Evolutionary conservation across 1,140 invertebrate species (phyloP), one percentile per base, ranked within the genome.

Genomic region (Trichonephila clavata): DNA sequence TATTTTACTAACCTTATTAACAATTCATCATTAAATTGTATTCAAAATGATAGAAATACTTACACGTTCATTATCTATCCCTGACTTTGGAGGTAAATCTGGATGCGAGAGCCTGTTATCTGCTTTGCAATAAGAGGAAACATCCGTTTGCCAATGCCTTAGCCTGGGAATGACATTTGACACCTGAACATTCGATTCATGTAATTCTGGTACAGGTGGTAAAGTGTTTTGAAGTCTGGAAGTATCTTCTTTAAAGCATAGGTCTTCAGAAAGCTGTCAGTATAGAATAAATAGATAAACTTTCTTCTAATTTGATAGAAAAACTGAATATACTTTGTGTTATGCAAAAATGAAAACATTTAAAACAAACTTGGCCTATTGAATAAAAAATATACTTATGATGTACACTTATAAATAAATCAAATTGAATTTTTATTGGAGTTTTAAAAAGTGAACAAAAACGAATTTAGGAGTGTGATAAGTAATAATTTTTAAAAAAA

Each of bases 151-250:
- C 86, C 86, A 94, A 18, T 90, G 86, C 60, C 87, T 61, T 24
- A 94, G 77, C 50, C 93, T 61, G 50, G 87, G 86, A 16, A 93
- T 50, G 4, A 50, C 86, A 43, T 81, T 94, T 24, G 91, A 86
- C 16, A 59, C 65, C 84, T 86, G 81, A 61, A 88, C 86, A 65
- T 83, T 83, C 1, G 93, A 90, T 50, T 94, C 93, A 10, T 94
- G 93, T 24, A 94, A 24, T 84, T 94, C 93, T 84, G 93, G 93
- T 50, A 94, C 93, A 59, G 93, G 93, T 50, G 93, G 93, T 20
- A 94, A 59, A 43, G 57, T 93, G 10, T 57, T 60, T 80, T 59
- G 84, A 59, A 93, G 84, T 27, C 92, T 61, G 8, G 86, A 90
- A 27, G 71, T n/a, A 43, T 94, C 93, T 57, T 94, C 93, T 90